Base-by-base conservation (phyloP, 2,797 vertebrate genomes). In the Melanogrammus aeglefinus region DNA sequence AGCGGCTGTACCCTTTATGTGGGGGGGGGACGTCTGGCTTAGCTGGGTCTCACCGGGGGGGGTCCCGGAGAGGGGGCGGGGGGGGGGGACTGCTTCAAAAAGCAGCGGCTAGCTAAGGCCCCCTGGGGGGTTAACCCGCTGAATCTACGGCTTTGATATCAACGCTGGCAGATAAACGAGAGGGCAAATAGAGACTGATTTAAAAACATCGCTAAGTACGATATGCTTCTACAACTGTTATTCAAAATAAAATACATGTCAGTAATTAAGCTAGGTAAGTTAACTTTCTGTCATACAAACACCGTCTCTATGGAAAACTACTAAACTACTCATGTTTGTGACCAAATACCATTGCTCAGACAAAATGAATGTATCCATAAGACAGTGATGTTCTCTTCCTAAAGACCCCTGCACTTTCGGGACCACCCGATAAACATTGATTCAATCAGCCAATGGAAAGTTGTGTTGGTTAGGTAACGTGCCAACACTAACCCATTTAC, bases 21-120 rank as follows among this genome's bases (percentile, higher is more conserved):
- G 29, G 73, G 66, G 76, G 38, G 27, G 79, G 83, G 77, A 36
- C 33, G 80, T 86, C 33, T 84, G 76, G 79, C 76, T 81, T 76
- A 74, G 10, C 79, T 73, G 78, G 39, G 73, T 87, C 78, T 1
- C 76, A 82, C 82, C 90, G 74, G 82, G 74, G 85, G 75, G 73
- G 82, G 6, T 6, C 35, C 35, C 6, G 73, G 85, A 79, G 87
- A 75, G 73, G 75, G 47, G 75, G 74, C 81, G 73, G 85, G 79
- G 82, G 72, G 12, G 79, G 81, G 87, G 80, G 78, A 80, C 77
- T 51, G 75, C 88, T 89, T 80, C 87, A 90, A 87, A 91, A 44
- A 78, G 76, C 82, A 33, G 0, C 36, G 73, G 41, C 71, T 71
- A 1, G 38, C 80, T 79, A 76, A 78, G 41, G 12, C 12, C 3